Conservation (phyloP, 2,113 vertebrate species). For the Condylura cristata region DNA sequence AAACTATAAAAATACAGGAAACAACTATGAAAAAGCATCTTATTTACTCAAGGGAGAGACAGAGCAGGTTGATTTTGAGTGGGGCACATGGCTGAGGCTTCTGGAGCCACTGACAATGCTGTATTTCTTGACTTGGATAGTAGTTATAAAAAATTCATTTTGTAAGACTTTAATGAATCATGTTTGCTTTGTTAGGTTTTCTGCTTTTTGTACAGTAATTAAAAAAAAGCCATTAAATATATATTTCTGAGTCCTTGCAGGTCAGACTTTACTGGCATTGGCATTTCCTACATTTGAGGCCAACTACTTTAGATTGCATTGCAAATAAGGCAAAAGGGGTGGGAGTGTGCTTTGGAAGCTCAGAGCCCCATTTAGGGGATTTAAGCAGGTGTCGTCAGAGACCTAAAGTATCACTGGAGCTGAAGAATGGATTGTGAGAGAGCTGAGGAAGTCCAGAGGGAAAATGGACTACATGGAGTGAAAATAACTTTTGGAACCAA, state of each 20-base stretch:
- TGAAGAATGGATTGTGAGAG: not conserved
- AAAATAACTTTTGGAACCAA: not conserved
- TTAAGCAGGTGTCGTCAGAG: no score
- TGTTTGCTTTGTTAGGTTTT: constrained; percentile 10
- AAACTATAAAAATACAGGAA: not conserved
- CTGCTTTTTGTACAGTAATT: not conserved
- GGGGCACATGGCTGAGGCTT: not conserved
- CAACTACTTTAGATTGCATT: not conserved
- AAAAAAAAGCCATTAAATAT: not conserved
- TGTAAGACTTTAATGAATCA: not conserved
- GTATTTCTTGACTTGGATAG: not conserved
- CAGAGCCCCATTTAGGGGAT: not conserved
- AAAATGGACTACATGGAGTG: not conserved
- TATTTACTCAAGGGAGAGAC: not conserved
- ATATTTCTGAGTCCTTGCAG: not conserved
- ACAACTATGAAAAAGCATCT: not conserved
- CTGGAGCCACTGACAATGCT: not conserved
- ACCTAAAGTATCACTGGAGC: not conserved
- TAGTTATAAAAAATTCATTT: not conserved
- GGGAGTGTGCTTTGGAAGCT: not conserved
- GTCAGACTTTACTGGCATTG: not conserved
- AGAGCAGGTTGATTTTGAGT: not conserved
- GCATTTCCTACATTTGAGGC: not conserved
- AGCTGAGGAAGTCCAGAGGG: not conserved
- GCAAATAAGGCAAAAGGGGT: not conserved